phyloP scores from a whole-genome alignment of 37 sponge, comb jelly and placozoan genomes.

The Tethya wilhelma region DNA sequence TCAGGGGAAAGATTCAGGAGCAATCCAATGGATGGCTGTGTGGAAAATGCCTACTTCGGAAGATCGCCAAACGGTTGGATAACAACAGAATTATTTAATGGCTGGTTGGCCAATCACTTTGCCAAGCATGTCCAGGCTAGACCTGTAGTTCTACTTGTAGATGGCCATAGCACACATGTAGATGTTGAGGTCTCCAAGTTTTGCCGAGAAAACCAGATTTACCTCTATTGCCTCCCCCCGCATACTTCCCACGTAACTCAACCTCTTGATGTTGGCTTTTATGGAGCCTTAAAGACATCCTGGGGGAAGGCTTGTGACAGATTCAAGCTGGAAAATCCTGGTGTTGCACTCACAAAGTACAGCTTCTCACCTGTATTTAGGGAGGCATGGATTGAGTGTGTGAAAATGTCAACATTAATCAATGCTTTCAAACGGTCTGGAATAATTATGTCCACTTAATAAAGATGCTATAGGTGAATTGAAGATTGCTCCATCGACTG shows the following conservation, averaged over 20 bases:
- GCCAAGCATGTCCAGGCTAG: background rate
- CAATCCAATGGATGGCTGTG: conserved; percentile 43
- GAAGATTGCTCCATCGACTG: background rate
- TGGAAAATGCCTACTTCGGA: conserved; percentile 54
- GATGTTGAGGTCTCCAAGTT: conserved; percentile 14
- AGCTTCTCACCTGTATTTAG: conserved; percentile 36
- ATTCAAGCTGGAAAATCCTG: background rate
- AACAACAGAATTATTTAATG: conserved; percentile 48
- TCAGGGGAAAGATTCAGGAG: conserved; percentile 26
- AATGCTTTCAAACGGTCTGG: conserved; percentile 28
- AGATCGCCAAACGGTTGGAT: conserved; percentile 48
- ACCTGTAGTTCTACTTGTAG: conserved; percentile 51
- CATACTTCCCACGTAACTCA: conserved; percentile 42
- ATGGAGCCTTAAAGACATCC: conserved; percentile 15
- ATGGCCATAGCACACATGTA: conserved; percentile 37
- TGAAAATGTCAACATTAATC: conserved; percentile 32
- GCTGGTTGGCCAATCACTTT: conserved; percentile 55
- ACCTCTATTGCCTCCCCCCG: conserved; percentile 33
- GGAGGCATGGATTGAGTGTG: conserved; percentile 31
- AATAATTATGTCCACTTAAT: conserved; percentile 45
- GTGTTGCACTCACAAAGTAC: conserved; percentile 11
- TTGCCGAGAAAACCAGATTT: conserved; percentile 2
- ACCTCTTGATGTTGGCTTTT: conserved; percentile 39
- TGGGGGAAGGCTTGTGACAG: conserved; percentile 7
- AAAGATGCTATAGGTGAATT: background rate